Evolutionary conservation across 2,797 vertebrate species (phyloP).

Genomic region (Gymnothorax javanicus): DNA sequence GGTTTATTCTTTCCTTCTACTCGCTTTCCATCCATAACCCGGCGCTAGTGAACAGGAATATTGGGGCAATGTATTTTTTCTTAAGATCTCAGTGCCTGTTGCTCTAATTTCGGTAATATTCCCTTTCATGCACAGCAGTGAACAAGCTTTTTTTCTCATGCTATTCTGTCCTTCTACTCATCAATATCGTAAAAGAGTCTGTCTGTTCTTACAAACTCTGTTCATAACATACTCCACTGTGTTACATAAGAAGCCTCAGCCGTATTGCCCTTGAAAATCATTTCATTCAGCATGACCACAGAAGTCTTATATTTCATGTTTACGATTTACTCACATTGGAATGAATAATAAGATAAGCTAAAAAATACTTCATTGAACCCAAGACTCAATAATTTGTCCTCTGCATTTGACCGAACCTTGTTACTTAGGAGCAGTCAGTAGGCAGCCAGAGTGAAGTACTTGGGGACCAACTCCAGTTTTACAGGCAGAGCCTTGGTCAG

Average conservation of each 20-base stretch:
- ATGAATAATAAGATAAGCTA: too few relatives aligned
- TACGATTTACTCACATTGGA: too few relatives aligned
- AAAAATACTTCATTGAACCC: too few relatives aligned
- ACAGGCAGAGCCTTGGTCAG: too few relatives aligned
- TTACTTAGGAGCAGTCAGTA: too few relatives aligned
- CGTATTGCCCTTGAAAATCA: not conserved
- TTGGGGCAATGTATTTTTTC: not conserved
- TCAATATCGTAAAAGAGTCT: not conserved
- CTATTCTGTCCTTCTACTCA: not conserved
- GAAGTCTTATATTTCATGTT: not conserved
- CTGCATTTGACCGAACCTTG: too few relatives aligned
- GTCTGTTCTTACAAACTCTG: not conserved
- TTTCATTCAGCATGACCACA: not conserved
- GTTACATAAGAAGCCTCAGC: too few relatives aligned
- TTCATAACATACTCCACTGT: not conserved
- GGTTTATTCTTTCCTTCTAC: not conserved
- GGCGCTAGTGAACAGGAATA: not conserved
- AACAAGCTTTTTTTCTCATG: not conserved
- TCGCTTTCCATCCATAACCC: too few relatives aligned
- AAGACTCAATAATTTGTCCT: too few relatives aligned
- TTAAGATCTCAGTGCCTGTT: too few relatives aligned
- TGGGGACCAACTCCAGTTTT: too few relatives aligned
- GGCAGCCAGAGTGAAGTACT: too few relatives aligned
- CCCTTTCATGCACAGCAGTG: not conserved
- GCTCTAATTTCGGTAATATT: not conserved